These are phyloP conservation scores for Centropyge bicolor DNA, from an alignment of 2,797 vertebrate genomes.

Conservation along the genomic window DNA sequence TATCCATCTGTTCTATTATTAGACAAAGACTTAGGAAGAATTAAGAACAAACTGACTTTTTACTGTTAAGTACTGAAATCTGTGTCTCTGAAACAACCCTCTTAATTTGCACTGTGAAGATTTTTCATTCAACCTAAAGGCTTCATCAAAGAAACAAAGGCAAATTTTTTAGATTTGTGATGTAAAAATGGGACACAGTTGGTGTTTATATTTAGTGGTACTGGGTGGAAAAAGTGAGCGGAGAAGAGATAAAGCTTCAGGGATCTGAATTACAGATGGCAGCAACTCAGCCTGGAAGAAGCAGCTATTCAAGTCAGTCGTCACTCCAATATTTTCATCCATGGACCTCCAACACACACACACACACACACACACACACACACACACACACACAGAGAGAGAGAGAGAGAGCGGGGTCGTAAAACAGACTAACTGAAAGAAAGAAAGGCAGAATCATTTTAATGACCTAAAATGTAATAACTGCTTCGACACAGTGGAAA, in stretches of 20 bases:
- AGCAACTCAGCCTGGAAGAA: slow-evolving; percentile 82
- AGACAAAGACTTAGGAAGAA: background rate
- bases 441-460: background rate
- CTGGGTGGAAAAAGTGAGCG: slow-evolving; percentile 29
- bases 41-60: background rate
- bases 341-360: slow-evolving; percentile 41
- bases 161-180: slow-evolving; percentile 13
- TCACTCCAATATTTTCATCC: slow-evolving; percentile 75
- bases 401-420: background rate
- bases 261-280: slow-evolving; percentile 80
- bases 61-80: background rate
- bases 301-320: slow-evolving; percentile 79
- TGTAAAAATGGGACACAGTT: slow-evolving; percentile 47
- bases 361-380: slow-evolving; percentile 13
- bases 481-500: background rate
- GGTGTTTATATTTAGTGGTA: slow-evolving; percentile 54
- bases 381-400: background rate
- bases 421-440: background rate
- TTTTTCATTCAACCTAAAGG: slow-evolving; percentile 7
- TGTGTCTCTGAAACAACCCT: background rate
- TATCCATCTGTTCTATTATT: slow-evolving; percentile 7
- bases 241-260: slow-evolving; percentile 47
- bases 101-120: background rate
- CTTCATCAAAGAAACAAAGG: slow-evolving; percentile 11
- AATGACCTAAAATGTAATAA: background rate